Evolutionary conservation across 2,113 vertebrate genomes (phyloP).

Genomic region (Recurvirostra avosetta): DNA sequence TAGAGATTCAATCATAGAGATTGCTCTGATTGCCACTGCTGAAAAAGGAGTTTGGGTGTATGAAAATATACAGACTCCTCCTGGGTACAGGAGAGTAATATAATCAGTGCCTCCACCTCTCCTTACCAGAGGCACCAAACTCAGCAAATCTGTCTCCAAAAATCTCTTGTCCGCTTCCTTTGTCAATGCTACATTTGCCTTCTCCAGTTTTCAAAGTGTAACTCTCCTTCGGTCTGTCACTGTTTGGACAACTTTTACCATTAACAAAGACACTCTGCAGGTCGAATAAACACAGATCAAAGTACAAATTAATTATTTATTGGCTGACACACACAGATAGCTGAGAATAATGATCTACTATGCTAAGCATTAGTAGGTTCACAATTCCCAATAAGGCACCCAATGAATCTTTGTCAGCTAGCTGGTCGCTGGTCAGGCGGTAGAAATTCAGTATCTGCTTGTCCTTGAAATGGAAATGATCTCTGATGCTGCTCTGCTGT

Average conservation of each 20-base stretch:
- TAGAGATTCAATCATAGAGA: neutral
- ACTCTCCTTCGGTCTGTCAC: neutral
- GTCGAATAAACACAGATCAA: neutral
- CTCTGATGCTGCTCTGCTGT: neutral
- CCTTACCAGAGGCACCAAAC: neutral
- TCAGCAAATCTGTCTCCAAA: neutral
- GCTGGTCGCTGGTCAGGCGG: neutral
- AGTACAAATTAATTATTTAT: neutral
- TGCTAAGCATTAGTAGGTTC: neutral
- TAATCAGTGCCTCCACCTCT: neutral
- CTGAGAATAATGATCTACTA: fast-evolving
- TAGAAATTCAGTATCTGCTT: neutral
- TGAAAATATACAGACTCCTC: neutral
- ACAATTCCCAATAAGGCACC: fast-evolving
- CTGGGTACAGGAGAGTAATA: neutral
- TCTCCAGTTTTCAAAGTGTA: neutral
- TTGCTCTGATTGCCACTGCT: neutral
- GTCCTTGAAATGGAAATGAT: neutral
- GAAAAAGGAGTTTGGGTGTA: neutral
- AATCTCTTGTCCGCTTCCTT: neutral
- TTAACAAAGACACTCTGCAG: neutral
- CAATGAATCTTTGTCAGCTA: neutral
- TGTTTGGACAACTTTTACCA: neutral
- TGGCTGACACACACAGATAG: neutral
- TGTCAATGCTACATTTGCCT: neutral